phyloP scores from a whole-genome alignment of 2,888 invertebrate genomes.

The Leptura quadrifasciata region DNA sequence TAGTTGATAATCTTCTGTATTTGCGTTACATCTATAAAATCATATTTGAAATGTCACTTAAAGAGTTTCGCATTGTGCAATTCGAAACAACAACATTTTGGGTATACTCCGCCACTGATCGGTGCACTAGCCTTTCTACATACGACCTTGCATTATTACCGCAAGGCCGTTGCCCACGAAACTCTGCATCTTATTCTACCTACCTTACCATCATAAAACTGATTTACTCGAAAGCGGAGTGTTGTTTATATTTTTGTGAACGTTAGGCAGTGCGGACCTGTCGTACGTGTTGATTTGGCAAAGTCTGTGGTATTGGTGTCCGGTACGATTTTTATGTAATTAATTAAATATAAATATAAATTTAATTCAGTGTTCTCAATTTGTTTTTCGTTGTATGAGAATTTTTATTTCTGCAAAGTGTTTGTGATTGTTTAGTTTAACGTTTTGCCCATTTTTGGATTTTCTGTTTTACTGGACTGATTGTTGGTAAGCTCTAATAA shows the following conservation, averaged over 20 bases:
- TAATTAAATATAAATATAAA: neutral
- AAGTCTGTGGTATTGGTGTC: neutral
- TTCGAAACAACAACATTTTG: neutral
- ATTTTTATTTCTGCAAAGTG: neutral
- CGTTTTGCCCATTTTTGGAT: neutral
- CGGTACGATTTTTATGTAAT: neutral
- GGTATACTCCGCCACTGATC: conserved; percentile 31
- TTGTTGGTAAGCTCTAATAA: neutral
- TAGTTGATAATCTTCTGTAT: no score
- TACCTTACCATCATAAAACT: conserved; percentile 49
- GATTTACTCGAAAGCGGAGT: conserved; percentile 51
- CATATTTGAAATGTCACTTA: no score
- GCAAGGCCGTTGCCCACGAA: conserved; percentile 65
- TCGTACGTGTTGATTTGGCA: neutral
- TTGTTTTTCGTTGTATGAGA: neutral
- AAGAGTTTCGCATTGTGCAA: no score
- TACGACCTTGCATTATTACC: conserved; percentile 67
- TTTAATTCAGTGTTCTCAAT: neutral
- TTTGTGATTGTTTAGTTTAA: neutral
- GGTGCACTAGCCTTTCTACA: conserved; percentile 61
- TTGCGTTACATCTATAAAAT: no score
- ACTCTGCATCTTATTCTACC: conserved; percentile 48
- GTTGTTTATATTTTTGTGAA: conserved; percentile 57
- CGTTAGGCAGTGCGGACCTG: conserved; percentile 16
- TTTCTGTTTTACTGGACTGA: neutral